A percentile compares a stretch with the other conserved stretches of the same genome.
Evolutionary conservation across 2,888 invertebrate genomes (phyloP).

Genomic region (Frankliniella intonsa): DNA sequence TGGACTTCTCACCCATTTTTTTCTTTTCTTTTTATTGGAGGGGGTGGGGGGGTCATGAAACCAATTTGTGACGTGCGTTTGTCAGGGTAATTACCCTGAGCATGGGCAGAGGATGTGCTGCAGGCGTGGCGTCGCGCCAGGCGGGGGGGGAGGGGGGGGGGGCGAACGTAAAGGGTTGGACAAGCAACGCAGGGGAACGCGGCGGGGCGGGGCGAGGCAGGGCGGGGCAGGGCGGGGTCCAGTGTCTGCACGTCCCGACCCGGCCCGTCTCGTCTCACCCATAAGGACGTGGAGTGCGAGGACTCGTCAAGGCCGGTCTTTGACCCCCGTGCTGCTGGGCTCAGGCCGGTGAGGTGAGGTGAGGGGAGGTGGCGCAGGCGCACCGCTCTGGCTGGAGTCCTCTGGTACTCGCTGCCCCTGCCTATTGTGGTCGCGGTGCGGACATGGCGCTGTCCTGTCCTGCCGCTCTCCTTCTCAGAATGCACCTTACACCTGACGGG

Average conservation of each 20-base stretch:
- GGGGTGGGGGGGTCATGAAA: background rate
- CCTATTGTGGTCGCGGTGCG: background rate
- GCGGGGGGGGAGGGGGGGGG: background rate
- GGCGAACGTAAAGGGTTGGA: background rate
- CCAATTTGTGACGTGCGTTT: background rate
- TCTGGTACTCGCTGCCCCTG: background rate
- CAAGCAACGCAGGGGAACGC: background rate
- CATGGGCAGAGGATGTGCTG: background rate
- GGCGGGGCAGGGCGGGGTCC: no score
- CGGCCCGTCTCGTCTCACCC: background rate
- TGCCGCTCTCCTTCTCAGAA: background rate
- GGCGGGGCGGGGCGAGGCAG: background rate
- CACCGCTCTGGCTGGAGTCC: no score
- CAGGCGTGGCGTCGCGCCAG: background rate
- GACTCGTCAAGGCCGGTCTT: background rate
- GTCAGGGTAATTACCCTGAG: background rate
- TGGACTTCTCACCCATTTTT: background rate
- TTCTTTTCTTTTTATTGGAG: background rate
- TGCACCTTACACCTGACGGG: background rate
- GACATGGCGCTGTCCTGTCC: background rate
- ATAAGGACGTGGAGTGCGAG: slow-evolving; percentile 11
- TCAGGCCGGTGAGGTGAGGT: background rate
- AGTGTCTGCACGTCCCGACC: background rate
- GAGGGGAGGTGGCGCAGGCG: background rate
- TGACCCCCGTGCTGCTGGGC: background rate